Percentiles rank a stretch among this genome's conserved stretches.
Conservation (phyloP, 2,797 vertebrate genomes). For the Prunella strophiata region DNA sequence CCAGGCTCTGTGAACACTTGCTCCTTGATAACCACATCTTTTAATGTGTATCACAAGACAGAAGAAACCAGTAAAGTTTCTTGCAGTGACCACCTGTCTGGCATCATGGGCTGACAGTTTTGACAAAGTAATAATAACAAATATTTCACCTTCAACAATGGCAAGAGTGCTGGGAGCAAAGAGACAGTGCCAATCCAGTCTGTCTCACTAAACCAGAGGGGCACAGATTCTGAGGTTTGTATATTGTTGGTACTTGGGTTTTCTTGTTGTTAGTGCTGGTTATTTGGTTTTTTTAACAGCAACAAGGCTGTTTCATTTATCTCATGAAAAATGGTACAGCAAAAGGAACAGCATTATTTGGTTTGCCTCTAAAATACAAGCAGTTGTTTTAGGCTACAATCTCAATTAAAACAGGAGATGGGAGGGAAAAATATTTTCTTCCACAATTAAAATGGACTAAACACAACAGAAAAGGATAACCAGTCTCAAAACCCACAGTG, state of each 20-base stretch:
- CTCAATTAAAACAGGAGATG: not conserved
- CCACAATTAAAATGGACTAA: not conserved
- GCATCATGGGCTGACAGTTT: not conserved
- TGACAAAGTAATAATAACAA: not conserved
- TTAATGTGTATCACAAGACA: not conserved
- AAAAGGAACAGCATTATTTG: not conserved
- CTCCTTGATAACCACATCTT: not conserved
- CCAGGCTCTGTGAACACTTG: not conserved
- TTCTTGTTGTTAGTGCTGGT: not conserved
- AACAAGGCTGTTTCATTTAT: not conserved
- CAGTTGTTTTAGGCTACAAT: not conserved
- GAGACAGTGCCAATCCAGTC: not conserved
- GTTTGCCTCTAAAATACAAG: not conserved
- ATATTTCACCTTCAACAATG: not conserved
- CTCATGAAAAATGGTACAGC: not conserved
- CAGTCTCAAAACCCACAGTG: not conserved
- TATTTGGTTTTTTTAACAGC: not conserved
- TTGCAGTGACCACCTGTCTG: not conserved
- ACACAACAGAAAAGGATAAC: not conserved
- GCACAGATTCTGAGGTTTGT: not conserved
- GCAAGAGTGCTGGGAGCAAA: not conserved
- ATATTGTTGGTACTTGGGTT: rapidly evolving
- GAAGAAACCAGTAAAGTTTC: not conserved
- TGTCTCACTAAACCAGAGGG: not conserved
- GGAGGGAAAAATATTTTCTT: not conserved